Evolutionary conservation across 1,140 invertebrate genomes (phyloP), one percentile per base, ranked within the genome.

Genomic region (Diabrotica undecimpunctata): DNA sequence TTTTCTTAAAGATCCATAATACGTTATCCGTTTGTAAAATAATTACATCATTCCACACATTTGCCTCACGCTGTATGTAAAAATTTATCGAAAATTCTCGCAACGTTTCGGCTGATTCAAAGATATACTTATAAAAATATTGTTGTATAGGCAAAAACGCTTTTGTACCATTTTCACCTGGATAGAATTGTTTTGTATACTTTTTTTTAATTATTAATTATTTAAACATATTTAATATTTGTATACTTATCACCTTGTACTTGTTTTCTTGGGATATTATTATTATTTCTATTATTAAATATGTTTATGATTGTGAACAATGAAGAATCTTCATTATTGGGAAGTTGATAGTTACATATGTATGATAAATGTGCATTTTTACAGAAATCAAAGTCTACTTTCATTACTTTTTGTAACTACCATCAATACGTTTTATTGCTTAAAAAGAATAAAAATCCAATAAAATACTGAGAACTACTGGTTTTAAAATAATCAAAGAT

Each of bases 151-250:
- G 75, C 75, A 75, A 75, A 76, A 77, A 72, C 72, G 74, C 64
- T 74, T 72, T 77, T 77, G 75, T 77, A 77, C 75, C 73, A 75
- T 75, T 77, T 72, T 75, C 61, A 77, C 74, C 75, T 74, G 75
- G 64, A 71, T 72, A 69, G 61, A 69, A 72, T 50, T 72, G 62
- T 67, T 46, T 66, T 71, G 67, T 73, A 71, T 72, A 74, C 70
- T 52, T 61, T 52, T 59, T 51, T 10, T 25, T 25, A 46, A 46
- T 3, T n/a, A 46, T 46, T 46, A 46, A 46, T 66, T 69, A 59
- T 39, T 57, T 58, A 66, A 72, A 63, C 66, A 59, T 63, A 63
- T 62, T 66, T 62, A 62, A 62, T 66, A 61, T 59, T 36, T 66
- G 58, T 60, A 58, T 53, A 57, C 62, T 14, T 50, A 64, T 64